Base-by-base conservation (phyloP, 1,140 invertebrate species). In the Drosophila pachea region DNA sequence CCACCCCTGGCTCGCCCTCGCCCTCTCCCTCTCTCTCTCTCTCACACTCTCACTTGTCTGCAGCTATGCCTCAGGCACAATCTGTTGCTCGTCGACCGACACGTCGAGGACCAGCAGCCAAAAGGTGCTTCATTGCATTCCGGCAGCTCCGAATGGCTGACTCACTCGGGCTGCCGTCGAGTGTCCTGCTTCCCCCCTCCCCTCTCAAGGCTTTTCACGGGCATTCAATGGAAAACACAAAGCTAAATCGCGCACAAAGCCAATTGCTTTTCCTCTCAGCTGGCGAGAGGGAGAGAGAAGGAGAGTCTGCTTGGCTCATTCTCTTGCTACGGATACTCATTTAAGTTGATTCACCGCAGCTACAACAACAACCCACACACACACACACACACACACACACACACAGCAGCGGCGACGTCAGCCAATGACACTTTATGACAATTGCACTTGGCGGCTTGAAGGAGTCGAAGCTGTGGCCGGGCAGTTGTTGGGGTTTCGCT, bases 361-460 rank as follows among this genome's bases (percentile, higher is more conserved):
- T 68, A 73, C 48, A 61, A 54, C 43, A 50, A 31, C 33, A 73
- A 22, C 22, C 22, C 22, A 2, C 22, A 22, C 22, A 22, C 22
- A 22, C 22, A 22, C 22, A 82, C 64, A 78, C 61, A 54, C 36
- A 64, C 55, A 53, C 29, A 53, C 50, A 53, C 38, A 43, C 22
- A 56, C 40, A 14, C 64, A 12, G 54, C 40, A n/a, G 22, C 42
- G 58, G 29, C 76, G 61, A 69, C 70, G 82, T 67, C 81, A 86
- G 81, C 81, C 81, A 86, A 86, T 86, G 81, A 86, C 81, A 86
- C 81, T 86, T 86, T 86, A 86, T 86, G 81, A 86, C 81, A 86
- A 86, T 86, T 86, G 81, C 81, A 86, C 81, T 86, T 86, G 81
- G 77, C 71, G 81, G 74, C 77, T 72, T 73, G 66, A 32, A 65